Conservation (phyloP, 1,140 invertebrate genomes). For the Zaprionus capensis region DNA sequence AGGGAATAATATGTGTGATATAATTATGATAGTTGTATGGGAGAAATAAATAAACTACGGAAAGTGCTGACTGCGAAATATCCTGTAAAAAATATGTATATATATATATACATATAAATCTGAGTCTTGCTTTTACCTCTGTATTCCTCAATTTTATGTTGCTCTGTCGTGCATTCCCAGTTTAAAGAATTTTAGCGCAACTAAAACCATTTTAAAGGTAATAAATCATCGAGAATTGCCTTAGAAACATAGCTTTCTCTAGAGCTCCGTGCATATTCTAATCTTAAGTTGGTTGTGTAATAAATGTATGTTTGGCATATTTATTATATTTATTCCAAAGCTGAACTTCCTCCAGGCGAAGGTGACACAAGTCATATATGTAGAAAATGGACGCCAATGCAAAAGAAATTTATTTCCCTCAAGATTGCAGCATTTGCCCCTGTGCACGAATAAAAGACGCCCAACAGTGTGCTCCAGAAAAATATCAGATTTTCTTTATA, state of each 20-base stretch:
- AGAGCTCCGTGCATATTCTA: neutral
- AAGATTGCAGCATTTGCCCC: conserved; percentile 5
- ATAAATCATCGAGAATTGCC: neutral
- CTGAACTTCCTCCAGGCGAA: neutral
- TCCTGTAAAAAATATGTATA: neutral
- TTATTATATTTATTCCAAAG: neutral
- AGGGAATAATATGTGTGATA: neutral
- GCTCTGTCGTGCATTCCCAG: too few relatives aligned
- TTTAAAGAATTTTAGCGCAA: neutral
- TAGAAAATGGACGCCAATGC: neutral
- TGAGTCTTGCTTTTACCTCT: neutral
- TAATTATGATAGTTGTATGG: neutral
- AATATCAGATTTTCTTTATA: conserved; percentile 18
- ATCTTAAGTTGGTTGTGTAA: neutral
- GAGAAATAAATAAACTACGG: neutral
- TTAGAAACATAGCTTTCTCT: neutral
- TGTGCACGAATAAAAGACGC: conserved; percentile 20
- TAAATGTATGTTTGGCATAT: conserved; percentile 1
- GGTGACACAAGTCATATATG: conserved; percentile 5
- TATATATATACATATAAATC: neutral
- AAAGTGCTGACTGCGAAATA: neutral
- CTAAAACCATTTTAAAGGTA: neutral
- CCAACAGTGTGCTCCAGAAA: conserved; percentile 15
- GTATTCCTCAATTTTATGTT: too few relatives aligned
- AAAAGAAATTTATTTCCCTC: conserved; percentile 15